These are phyloP conservation scores for Cremastobaeus sp. DNA, from an alignment of 2,888 invertebrate species.

Conservation along the genomic window DNA sequence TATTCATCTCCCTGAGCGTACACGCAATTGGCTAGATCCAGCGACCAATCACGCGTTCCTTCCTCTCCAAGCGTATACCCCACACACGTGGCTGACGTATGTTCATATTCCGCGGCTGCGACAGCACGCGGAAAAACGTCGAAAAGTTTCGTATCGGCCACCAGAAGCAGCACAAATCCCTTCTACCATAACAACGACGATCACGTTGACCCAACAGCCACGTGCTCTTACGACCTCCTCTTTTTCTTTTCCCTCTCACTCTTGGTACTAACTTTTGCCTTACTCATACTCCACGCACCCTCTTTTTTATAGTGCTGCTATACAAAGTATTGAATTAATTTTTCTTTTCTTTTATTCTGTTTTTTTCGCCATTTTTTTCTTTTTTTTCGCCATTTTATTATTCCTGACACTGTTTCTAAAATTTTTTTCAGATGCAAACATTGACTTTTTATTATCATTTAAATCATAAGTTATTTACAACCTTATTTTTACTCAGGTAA, in stretches of 20 bases:
- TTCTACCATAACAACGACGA: conserved; percentile 57
- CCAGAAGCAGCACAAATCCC: conserved; percentile 53
- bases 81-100: conserved; percentile 76
- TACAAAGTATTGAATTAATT: conserved; percentile 45
- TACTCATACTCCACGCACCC: background rate
- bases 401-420: no score
- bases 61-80: conserved; percentile 71
- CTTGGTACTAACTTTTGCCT: conserved; percentile 36
- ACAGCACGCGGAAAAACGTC: conserved; percentile 73
- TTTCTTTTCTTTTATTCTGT: conserved; percentile 6
- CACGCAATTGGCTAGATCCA: conserved; percentile 62
- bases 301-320: conserved; percentile 31
- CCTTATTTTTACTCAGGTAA: no score
- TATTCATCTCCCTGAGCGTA: background rate
- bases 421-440: no score
- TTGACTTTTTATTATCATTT: no score
- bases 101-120: conserved; percentile 71
- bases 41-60: conserved; percentile 67
- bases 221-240: conserved; percentile 55
- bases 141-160: conserved; percentile 70
- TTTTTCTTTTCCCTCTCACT: conserved; percentile 35
- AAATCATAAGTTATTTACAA: no score
- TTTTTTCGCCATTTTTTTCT: background rate
- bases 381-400: background rate
- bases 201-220: conserved; percentile 64